Evolutionary conservation across 2,797 vertebrate species (phyloP), one percentile per base, ranked within the genome.

Genomic region (Notamacropus eugenii): DNA sequence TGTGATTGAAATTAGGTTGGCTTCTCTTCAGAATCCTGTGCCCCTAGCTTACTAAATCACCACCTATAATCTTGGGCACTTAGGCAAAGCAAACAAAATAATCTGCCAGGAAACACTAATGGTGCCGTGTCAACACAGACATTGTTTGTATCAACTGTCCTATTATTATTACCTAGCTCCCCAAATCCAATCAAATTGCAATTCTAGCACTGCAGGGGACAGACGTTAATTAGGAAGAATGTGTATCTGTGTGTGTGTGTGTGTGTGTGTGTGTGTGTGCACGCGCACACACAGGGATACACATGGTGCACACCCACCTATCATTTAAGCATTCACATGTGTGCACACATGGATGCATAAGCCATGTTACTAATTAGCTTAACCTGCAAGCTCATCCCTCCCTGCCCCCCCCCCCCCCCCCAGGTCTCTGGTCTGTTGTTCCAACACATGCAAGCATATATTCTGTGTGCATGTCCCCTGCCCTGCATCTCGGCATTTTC

Each of bases 1-100:
- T 98, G 97, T 98, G 98, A 98, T 95, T 98, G 98, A 98, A 98
- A 98, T 62, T 96, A 96, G 96, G 94, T 97, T 95, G 96, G 97
- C 97, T 98, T 94, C 92, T 95, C 96, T 98, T 3, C 91, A 96
- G 97, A 97, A 98, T 94, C 91, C 74, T 58, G 74, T 50, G 97
- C 97, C 97, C 95, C 93, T 74, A 5, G 55, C 96, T 97, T 97
- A 57, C 96, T 98, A 98, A 98, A 98, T 98, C 96, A 98, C 96
- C 0, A 0, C 46, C 96, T 98, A 93, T 97, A 97, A 98, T 98
- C 98, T 98, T 96, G 90, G 97, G 97, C 97, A 97, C 93, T 98
- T 98, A 97, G 97, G 95, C 90, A 96, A 98, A 98, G 91, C 98
- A 98, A 98, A 98, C 98, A 98, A 97, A 98, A 98, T 97, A 98